A percentile compares a stretch with the other conserved stretches of the same genome.
Conservation (phyloP, 1,140 invertebrate species). For the Cardiocondyla obscurior region DNA sequence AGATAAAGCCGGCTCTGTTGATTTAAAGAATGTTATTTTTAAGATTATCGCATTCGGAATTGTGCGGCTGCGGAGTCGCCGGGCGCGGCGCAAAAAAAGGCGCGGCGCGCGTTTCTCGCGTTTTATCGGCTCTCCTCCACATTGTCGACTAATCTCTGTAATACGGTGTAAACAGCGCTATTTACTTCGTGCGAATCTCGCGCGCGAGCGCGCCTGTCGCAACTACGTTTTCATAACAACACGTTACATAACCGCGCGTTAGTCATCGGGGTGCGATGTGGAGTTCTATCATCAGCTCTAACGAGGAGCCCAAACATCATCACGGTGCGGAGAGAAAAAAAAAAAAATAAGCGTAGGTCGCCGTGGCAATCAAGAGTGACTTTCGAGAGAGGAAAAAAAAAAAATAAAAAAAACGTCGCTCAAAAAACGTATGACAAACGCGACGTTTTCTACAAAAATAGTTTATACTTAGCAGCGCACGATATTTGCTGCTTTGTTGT, state of each 20-base stretch:
- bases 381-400: neutral
- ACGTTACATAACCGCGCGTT: constrained; percentile 40
- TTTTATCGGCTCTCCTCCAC: constrained; percentile 43
- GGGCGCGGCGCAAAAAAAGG: constrained; percentile 23
- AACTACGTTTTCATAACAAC: constrained; percentile 45
- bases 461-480: neutral
- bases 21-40: too few species aligned
- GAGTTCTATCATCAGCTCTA: constrained; percentile 17
- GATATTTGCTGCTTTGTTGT: constrained; percentile 12
- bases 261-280: constrained; percentile 16
- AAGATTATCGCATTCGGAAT: too few species aligned
- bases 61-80: too few species aligned
- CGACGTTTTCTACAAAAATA: neutral
- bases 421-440: too few species aligned
- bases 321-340: neutral
- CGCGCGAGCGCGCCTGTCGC: constrained; percentile 19
- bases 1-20: too few species aligned
- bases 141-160: constrained; percentile 45
- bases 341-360: neutral
- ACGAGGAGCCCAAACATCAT: neutral
- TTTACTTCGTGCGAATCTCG: constrained; percentile 35
- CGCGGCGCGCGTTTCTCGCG: constrained; percentile 22
- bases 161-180: constrained; percentile 51
- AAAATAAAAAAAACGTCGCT: neutral
- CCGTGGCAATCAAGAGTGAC: too few species aligned